Base-by-base conservation (phyloP, 2,888 invertebrate genomes). In the Strigamia maritima region DNA sequence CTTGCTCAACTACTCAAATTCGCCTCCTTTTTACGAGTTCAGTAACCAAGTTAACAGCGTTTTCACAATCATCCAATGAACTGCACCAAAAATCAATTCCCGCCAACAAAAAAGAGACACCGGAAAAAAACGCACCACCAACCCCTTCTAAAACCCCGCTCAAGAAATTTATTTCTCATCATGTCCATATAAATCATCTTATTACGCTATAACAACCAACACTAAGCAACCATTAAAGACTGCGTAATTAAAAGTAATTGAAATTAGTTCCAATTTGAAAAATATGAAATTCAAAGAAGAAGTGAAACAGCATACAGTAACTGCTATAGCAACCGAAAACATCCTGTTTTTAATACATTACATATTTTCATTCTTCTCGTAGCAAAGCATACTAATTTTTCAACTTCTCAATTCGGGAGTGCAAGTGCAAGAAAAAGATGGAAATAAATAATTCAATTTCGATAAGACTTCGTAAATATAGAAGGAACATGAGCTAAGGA, bases 1-100 rank as follows among this genome's bases (percentile, higher is more conserved):
- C 49, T 49, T 49, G 12, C 65, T 26, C 24, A 65, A 65, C 65
- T 65, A 65, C 65, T 65, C 65, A 65, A 65, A 65, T 26, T 26
- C 65, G 7, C 6, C 65, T 24, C 65, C 65, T 65, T 65, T 31
- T 65, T 65, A 65, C 65, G 65, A 65, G 65, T 65, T 65, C 65
- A 65, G 26, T 65, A 65, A 65, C 65, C 65, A 65, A 65, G 26
- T 65, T 65, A 65, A 65, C 65, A 65, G 65, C 65, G 24, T 65
- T 65, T 65, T 65, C 65, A 65, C 65, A 65, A 65, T 65, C 65
- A 65, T 65, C 65, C 65, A 65, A 65, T 65, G 65, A 65, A 65
- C 65, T 65, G 26, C 65, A 65, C 26, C 26, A 65, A 65, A 65
- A 65, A 65, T 65, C 65, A 65, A 65, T 65, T 65, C 65, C 65